Base-by-base conservation (phyloP, 2,113 vertebrate species). In the Scatophagus argus region DNA sequence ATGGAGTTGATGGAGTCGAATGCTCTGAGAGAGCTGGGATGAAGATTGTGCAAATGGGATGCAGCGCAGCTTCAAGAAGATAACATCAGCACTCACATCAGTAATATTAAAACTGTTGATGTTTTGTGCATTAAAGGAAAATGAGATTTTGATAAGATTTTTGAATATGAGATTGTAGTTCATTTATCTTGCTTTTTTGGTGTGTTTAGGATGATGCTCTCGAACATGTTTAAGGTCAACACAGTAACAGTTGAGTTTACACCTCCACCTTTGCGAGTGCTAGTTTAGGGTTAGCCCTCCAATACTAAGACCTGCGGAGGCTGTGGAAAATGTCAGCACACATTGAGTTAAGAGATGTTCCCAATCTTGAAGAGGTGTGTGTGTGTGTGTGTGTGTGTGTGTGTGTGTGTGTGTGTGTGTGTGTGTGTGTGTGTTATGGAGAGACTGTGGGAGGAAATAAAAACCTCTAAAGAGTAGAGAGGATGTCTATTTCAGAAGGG, bases 271-370 rank as follows among this genome's bases (percentile, higher is more conserved):
- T 34, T 23, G 32, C 10, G 11, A 69, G 29, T 36, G 39, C 10
- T 34, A 17, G 31, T 29, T 63, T 52, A 64, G 55, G 74, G 64
- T 80, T 72, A 51, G 84, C 6, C 29, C 60, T 66, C 55, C 44
- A 47, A 71, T 72, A 54, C 43, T 21, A 23, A 34, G 65, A 71
- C 65, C 19, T 64, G 44, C 17, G 36, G 10, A 77, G 61, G 32
- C 59, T 72, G 68, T 31, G 51, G 23, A 47, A 83, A 85, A 84
- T 84, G 86, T 87, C 79, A 86, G 17, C 13, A 39, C 32, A 14
- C 63, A 59, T 8, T 7, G 25, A 39, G 79, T 78, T 69, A 75
- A 63, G 66, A 71, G 67, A 61, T 47, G 41, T 32, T 66, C 21
- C 49, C 38, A 46, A 32, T 83, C 34, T n/a, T n/a, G n/a, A 70